Evolutionary conservation across 2,888 invertebrate genomes (phyloP).

Genomic region (Nomada ruficornis): DNA sequence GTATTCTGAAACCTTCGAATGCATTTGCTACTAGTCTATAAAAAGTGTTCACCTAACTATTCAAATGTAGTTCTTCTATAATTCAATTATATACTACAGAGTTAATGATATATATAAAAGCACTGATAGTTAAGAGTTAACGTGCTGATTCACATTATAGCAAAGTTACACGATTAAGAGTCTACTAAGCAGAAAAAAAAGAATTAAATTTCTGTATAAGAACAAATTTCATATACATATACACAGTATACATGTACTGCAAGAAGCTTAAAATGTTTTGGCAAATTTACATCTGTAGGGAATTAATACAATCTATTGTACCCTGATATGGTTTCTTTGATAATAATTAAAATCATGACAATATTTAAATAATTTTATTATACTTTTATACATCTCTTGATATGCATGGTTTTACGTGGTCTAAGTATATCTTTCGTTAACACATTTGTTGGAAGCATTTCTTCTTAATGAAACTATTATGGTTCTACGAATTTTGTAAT

Average conservation of each 20-base stretch:
- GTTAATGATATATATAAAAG: conserved; percentile 66
- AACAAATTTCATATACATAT: conserved; percentile 50
- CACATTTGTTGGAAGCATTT: not conserved
- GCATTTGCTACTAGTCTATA: conserved; percentile 70
- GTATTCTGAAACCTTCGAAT: conserved; percentile 62
- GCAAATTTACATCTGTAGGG: conserved; percentile 26
- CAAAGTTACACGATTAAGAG: conserved; percentile 67
- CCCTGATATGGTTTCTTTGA: conserved; percentile 18
- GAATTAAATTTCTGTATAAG: conserved; percentile 49
- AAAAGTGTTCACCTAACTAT: conserved; percentile 70
- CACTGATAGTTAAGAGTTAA: conserved; percentile 70
- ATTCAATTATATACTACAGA: conserved; percentile 57
- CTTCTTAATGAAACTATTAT: conserved; percentile 17
- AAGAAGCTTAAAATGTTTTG: conserved; percentile 51
- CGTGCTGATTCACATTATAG: conserved; percentile 62
- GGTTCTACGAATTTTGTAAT: conserved; percentile 18
- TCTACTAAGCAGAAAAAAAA: conserved; percentile 56
- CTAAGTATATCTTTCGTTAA: conserved; percentile 6
- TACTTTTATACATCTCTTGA: conserved; percentile 44
- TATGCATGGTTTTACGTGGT: conserved; percentile 29
- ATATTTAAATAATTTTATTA: conserved; percentile 49
- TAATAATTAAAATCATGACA: conserved; percentile 39
- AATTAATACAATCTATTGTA: conserved; percentile 23
- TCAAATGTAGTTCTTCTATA: conserved; percentile 63
- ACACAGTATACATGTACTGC: conserved; percentile 36